A percentile compares a stretch with the other conserved stretches of the same genome.
These are phyloP conservation scores for Tinamus major DNA, from an alignment of 2,797 vertebrate species.

Conservation along the genomic window DNA sequence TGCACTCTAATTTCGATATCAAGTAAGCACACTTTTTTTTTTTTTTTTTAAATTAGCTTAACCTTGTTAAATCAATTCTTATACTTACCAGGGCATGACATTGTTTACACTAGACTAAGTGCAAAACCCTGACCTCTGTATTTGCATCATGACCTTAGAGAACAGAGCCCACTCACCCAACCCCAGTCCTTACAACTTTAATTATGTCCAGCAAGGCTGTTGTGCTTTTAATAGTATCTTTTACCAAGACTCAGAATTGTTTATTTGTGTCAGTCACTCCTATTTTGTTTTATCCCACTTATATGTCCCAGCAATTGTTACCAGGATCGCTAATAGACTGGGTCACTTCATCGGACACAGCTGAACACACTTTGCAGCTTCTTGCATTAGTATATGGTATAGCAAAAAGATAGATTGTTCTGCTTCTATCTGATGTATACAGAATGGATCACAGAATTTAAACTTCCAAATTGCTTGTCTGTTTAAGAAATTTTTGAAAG, in stretches of 20 bases:
- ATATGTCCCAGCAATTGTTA: background rate
- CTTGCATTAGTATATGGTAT: background rate
- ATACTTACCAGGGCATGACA: constrained; percentile 72
- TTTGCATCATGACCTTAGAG: constrained; percentile 75
- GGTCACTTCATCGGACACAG: background rate
- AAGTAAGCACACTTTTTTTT: background rate
- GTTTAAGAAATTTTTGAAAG: background rate
- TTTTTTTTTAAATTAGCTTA: constrained; percentile 10
- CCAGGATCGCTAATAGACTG: background rate
- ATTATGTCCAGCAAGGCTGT: constrained; percentile 56
- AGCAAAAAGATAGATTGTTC: background rate
- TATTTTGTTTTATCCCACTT: constrained; percentile 23
- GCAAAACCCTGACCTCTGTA: constrained; percentile 78
- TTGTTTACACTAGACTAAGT: constrained; percentile 80
- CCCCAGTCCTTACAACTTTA: constrained; percentile 60
- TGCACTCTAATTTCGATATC: background rate
- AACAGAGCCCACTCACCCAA: constrained; percentile 62
- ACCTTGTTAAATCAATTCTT: constrained; percentile 61
- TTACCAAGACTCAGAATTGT: constrained; percentile 66
- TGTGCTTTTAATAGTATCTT: constrained; percentile 56
- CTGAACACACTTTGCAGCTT: background rate
- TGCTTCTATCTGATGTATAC: background rate
- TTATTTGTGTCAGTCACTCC: constrained; percentile 53
- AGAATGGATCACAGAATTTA: background rate
- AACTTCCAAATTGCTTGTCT: background rate